A percentile compares a stretch with the other conserved stretches of the same genome.
phyloP scores from a whole-genome alignment of 1,140 invertebrate species.

The Globodera rostochiensis region DNA sequence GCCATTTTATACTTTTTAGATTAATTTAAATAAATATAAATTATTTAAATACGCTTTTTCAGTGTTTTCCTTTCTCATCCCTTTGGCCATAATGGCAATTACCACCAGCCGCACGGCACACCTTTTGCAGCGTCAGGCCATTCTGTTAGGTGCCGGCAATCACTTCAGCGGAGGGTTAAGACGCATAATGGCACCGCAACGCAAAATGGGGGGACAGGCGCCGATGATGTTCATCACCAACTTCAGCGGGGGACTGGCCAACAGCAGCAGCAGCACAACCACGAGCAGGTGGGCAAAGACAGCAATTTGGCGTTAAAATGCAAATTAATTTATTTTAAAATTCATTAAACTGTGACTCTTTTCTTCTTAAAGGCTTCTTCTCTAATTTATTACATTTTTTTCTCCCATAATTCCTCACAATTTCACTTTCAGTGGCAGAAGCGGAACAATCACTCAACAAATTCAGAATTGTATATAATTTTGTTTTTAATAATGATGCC shows the following conservation, averaged over 20 bases:
- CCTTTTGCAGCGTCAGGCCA: slow-evolving; percentile 72
- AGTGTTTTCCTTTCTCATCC: slow-evolving; percentile 86
- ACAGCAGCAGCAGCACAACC: neutral
- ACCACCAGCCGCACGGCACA: slow-evolving; percentile 87
- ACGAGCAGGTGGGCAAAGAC: neutral
- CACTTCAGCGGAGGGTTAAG: slow-evolving; percentile 54
- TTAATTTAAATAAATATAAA: slow-evolving; percentile 78
- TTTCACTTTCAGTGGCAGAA: neutral
- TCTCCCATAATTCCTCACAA: too few relatives aligned
- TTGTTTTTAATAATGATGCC: neutral
- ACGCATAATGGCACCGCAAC: slow-evolving; percentile 53
- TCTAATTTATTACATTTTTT: too few relatives aligned
- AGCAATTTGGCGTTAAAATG: too few relatives aligned
- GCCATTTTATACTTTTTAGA: slow-evolving; percentile 83
- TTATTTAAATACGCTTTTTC: slow-evolving; percentile 16
- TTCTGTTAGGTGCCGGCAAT: slow-evolving; percentile 45
- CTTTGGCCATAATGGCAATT: slow-evolving; percentile 86
- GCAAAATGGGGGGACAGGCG: slow-evolving; percentile 44
- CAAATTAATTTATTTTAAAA: too few relatives aligned
- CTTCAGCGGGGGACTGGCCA: neutral
- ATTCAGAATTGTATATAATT: neutral
- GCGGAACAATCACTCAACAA: neutral
- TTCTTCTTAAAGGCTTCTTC: too few relatives aligned
- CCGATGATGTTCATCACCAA: neutral
- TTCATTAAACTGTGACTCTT: too few relatives aligned